Percentiles rank a stretch among this genome's conserved stretches.
Conservation (phyloP, 1,140 invertebrate genomes). For the Andrena cerasifolii region DNA sequence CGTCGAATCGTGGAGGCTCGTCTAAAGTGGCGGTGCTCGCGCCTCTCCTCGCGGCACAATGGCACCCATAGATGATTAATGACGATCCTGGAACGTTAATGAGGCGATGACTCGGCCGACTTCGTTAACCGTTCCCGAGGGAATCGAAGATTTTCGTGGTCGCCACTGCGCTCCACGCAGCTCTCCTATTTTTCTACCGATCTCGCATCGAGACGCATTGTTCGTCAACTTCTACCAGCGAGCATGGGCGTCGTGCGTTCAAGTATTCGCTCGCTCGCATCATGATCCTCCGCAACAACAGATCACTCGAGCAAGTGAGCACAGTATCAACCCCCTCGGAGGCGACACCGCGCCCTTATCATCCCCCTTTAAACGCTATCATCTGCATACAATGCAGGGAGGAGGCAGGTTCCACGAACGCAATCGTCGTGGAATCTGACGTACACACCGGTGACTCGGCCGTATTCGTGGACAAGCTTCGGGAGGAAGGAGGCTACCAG, state of each 20-base stretch:
- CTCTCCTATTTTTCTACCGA: too few species aligned
- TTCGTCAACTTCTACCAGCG: too few species aligned
- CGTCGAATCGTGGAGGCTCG: conserved; percentile 12
- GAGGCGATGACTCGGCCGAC: conserved; percentile 66
- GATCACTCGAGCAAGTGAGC: too few species aligned
- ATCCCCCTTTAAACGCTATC: conserved; percentile 23
- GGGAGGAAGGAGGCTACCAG: conserved; percentile 56
- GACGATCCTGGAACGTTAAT: conserved; percentile 63
- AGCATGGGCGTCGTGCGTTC: too few species aligned
- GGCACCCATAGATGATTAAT: conserved; percentile 60
- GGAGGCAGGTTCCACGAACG: conserved; percentile 49
- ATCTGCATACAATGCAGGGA: conserved; percentile 74
- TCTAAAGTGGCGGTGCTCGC: conserved; percentile 54
- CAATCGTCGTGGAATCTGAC: not conserved
- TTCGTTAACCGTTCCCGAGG: conserved; percentile 38
- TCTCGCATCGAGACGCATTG: too few species aligned
- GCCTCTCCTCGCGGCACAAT: conserved; percentile 45
- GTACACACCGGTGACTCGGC: conserved; percentile 48
- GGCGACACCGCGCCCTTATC: not conserved
- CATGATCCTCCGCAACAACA: too few species aligned
- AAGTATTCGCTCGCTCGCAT: too few species aligned
- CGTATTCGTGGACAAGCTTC: conserved; percentile 44
- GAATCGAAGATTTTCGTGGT: conserved; percentile 9
- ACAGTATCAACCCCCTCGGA: not conserved
- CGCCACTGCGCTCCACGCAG: not conserved